Conservation (phyloP, 1,140 invertebrate species). For the Lethocerus indicus region DNA sequence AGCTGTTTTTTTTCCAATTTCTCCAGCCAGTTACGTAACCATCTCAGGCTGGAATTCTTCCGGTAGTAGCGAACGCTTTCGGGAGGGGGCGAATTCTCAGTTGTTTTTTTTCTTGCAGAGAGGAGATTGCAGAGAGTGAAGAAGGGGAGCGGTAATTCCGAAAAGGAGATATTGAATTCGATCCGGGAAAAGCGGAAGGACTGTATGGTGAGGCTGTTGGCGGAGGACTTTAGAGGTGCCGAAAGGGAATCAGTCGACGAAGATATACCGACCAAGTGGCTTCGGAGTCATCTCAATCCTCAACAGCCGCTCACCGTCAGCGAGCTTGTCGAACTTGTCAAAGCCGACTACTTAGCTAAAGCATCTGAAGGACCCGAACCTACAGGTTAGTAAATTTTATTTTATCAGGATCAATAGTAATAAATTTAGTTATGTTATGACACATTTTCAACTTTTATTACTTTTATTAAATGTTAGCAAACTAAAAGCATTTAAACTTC, state of each 20-base stretch:
- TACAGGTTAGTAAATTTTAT: no score
- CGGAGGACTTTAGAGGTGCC: slow-evolving; percentile 1
- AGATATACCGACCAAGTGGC: slow-evolving; percentile 16
- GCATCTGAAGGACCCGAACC: slow-evolving; percentile 13
- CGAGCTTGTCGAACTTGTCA: slow-evolving; percentile 32
- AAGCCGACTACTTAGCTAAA: slow-evolving; percentile 29
- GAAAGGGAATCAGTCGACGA: slow-evolving; percentile 8
- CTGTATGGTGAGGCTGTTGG: slow-evolving; percentile 13
- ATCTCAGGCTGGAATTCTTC: no score
- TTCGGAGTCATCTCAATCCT: slow-evolving; percentile 17
- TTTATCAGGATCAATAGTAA: no score
- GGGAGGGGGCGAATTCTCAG: no score
- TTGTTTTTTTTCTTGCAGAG: slow-evolving; percentile 9
- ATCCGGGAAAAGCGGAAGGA: slow-evolving; percentile 13
- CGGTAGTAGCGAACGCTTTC: no score
- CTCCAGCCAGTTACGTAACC: no score
- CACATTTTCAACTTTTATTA: no score
- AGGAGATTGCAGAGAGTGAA: slow-evolving; percentile 4
- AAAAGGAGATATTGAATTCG: slow-evolving; percentile 14
- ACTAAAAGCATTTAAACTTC: no score
- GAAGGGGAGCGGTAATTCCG: not conserved
- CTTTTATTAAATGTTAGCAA: no score
- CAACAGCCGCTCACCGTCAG: slow-evolving; percentile 23
- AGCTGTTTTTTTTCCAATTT: no score
- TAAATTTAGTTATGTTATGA: no score